Conservation (phyloP, 2,797 vertebrate species). For the Bucorvus abyssinicus region DNA sequence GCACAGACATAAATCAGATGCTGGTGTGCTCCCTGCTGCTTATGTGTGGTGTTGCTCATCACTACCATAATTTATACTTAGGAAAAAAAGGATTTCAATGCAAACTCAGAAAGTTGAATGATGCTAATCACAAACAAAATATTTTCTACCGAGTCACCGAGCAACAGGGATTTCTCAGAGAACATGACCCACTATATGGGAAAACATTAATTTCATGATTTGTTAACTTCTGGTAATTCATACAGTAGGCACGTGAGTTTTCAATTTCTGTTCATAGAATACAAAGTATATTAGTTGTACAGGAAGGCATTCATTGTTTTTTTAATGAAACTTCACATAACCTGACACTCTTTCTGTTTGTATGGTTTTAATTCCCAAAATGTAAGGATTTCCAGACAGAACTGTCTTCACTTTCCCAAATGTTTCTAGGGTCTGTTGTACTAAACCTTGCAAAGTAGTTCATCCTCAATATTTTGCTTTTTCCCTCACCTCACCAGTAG, state of each 20-base stretch:
- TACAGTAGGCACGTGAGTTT: background rate
- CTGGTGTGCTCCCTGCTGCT: slow-evolving; percentile 72
- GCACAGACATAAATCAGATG: slow-evolving; percentile 63
- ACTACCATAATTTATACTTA: background rate
- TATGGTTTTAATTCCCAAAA: background rate
- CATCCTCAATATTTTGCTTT: background rate
- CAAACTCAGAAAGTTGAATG: background rate
- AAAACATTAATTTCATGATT: background rate
- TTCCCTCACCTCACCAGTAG: background rate
- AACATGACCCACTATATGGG: background rate
- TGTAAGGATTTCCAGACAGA: background rate
- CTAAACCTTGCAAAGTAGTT: background rate
- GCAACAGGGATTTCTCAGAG: background rate
- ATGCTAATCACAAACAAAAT: background rate
- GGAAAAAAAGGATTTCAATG: background rate
- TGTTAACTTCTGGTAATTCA: background rate
- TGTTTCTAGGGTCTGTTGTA: background rate
- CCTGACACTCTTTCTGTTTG: background rate
- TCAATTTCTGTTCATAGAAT: background rate
- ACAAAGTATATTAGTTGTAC: background rate
- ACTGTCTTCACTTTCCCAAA: background rate
- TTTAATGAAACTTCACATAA: background rate
- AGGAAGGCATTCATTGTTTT: background rate
- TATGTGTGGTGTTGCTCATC: slow-evolving; percentile 61
- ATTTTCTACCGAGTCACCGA: background rate